A percentile compares a stretch with the other conserved stretches of the same genome.
These are phyloP conservation scores for Elanus axillaris DNA, from an alignment of 2,113 vertebrate genomes.

Conservation along the genomic window DNA sequence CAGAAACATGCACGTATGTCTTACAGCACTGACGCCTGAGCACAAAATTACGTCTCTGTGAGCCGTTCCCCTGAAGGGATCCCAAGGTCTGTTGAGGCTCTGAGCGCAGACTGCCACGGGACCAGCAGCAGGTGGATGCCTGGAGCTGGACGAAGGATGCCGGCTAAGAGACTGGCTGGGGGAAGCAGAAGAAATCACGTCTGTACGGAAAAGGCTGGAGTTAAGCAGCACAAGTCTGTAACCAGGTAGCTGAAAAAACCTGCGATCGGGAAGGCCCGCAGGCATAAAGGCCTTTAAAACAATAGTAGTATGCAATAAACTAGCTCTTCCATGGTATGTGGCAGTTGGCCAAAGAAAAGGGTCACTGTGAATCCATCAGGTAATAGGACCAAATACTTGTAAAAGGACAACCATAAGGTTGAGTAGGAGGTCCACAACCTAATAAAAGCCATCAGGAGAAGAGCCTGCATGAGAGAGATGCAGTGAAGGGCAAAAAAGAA, in stretches of 20 bases:
- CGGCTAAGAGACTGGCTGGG: background rate
- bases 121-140: background rate
- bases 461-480: background rate
- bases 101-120: background rate
- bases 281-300: background rate
- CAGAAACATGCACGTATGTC: background rate
- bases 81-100: background rate
- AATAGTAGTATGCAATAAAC: rapidly evolving
- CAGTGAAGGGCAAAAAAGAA: background rate
- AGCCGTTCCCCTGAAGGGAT: background rate
- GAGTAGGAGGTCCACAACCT: background rate
- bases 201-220: background rate
- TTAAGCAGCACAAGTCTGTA: background rate
- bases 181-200: background rate
- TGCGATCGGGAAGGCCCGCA: background rate
- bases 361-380: background rate
- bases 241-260: background rate
- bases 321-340: background rate
- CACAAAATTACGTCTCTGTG: background rate
- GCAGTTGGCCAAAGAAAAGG: background rate
- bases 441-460: background rate
- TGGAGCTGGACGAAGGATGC: too few species aligned
- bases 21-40: rapidly evolving
- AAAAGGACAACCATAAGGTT: background rate
- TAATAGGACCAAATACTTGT: background rate